phyloP scores from a whole-genome alignment of 2,113 vertebrate species.

The Mesocricetus auratus region DNA sequence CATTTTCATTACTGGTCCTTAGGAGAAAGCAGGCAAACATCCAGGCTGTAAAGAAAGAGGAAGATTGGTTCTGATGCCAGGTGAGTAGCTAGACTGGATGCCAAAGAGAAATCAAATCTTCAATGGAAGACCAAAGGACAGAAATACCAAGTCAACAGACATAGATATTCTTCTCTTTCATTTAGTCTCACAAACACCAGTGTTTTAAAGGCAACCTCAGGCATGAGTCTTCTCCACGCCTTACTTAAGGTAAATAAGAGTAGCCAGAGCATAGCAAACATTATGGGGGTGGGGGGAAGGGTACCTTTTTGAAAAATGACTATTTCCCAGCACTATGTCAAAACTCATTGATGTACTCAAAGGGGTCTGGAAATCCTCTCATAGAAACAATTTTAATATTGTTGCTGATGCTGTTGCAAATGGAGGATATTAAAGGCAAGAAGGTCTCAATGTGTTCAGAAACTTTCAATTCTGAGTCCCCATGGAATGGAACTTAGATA shows the following conservation, averaged over 20 bases:
- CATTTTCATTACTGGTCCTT: not conserved
- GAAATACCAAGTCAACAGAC: not conserved
- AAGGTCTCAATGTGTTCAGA: not conserved
- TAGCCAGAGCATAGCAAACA: not conserved
- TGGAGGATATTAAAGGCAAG: conserved; percentile 27
- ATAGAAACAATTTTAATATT: not conserved
- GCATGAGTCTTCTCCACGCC: not conserved
- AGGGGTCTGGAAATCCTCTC: not conserved
- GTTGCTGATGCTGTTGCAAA: not conserved
- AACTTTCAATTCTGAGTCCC: not conserved
- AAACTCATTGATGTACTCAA: not conserved
- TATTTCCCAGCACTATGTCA: not conserved
- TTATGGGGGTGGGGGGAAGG: no score
- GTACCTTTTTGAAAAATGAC: not conserved
- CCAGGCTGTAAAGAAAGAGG: not conserved
- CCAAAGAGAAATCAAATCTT: not conserved
- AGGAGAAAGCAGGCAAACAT: not conserved
- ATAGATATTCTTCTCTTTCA: not conserved
- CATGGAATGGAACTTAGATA: conserved; percentile 18
- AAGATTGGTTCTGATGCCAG: conserved; percentile 4
- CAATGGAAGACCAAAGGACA: not conserved
- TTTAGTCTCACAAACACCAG: not conserved
- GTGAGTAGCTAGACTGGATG: not conserved
- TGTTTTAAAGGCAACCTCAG: not conserved
- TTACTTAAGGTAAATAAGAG: not conserved